A percentile compares a stretch with the other conserved stretches of the same genome.
Evolutionary conservation across 2,113 vertebrate genomes (phyloP).

Genomic region (Chrysemys picta): DNA sequence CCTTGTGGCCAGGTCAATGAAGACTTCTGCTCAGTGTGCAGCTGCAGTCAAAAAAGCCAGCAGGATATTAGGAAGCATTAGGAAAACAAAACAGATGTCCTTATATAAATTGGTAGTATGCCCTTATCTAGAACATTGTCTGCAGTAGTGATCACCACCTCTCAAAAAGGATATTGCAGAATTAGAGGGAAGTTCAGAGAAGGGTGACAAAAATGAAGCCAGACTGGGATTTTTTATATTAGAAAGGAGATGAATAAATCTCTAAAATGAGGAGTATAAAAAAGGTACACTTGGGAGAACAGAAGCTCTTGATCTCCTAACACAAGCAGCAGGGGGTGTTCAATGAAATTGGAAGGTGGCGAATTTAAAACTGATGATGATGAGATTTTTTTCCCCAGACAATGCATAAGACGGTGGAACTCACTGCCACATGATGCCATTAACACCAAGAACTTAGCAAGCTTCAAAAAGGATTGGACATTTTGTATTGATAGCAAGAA

Average conservation of each 20-base stretch:
- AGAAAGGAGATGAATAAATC: not conserved
- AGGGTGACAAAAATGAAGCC: rapidly evolving
- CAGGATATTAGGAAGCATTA: not conserved
- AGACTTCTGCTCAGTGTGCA: not conserved
- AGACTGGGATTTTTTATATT: rapidly evolving
- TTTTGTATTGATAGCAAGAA: not conserved
- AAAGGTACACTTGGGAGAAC: not conserved
- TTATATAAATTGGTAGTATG: not conserved
- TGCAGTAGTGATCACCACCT: not conserved
- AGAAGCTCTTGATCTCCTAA: not conserved
- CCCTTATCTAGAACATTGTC: not conserved
- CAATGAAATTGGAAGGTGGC: not conserved
- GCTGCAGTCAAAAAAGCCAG: not conserved
- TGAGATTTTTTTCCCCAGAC: too few species aligned
- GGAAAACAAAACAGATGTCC: not conserved
- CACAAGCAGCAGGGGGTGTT: not conserved
- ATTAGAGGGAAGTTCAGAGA: too few species aligned
- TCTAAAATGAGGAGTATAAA: not conserved
- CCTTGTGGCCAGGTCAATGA: not conserved
- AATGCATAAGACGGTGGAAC: not conserved
- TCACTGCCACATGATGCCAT: not conserved
- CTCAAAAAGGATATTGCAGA: not conserved
- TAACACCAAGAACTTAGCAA: not conserved
- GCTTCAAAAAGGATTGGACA: not conserved
- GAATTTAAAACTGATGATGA: rapidly evolving